Evolutionary conservation across 2,113 vertebrate species (phyloP), one percentile per base, ranked within the genome.

Genomic region (Setophaga coronata): DNA sequence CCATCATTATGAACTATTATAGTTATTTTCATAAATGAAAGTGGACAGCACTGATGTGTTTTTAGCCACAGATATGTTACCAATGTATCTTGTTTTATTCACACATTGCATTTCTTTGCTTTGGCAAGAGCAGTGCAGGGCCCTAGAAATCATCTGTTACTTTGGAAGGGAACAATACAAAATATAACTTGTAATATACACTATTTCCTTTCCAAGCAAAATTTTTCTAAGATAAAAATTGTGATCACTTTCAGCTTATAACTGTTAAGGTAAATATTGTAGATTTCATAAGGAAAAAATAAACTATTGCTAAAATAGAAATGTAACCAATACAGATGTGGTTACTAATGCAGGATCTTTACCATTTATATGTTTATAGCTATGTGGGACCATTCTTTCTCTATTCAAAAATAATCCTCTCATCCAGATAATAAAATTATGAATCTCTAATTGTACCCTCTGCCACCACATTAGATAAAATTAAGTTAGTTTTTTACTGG

Each of bases 391-490:
- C 24, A 36, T 53, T 84, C 47, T 81, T 79, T 20, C 2, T 47
- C 47, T 51, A 42, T 45, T 87, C 10, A 87, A 61, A 94, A 84
- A 58, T 23, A 28, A 34, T 43, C 28, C 78, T 84, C 47, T 53
- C 40, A 61, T 67, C 43, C 48, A 87, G 43, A 72, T 84, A 84
- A 89, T 76, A 50, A 80, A 92, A 62, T 88, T 58, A 66, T 5
- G 3, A 19, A 6, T 69, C 64, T 66, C 10, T 88, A 62, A 66
- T 92, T 92, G 33, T 38, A 9, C 16, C 40, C 51, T 80, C 33
- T 90, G 53, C 50, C 29, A 73, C 62, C 76, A 65, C 31, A 83
- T 82, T 92, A 34, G 17, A 78, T 66, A 66, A 81, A 96, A 91
- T 90, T 88, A 94, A 80, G 23, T 83, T 92, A 38, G 4, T 58